Evolutionary conservation across 2,888 invertebrate species (phyloP), one percentile per base, ranked within the genome.

Genomic region (Pachliopta kotzebuea): DNA sequence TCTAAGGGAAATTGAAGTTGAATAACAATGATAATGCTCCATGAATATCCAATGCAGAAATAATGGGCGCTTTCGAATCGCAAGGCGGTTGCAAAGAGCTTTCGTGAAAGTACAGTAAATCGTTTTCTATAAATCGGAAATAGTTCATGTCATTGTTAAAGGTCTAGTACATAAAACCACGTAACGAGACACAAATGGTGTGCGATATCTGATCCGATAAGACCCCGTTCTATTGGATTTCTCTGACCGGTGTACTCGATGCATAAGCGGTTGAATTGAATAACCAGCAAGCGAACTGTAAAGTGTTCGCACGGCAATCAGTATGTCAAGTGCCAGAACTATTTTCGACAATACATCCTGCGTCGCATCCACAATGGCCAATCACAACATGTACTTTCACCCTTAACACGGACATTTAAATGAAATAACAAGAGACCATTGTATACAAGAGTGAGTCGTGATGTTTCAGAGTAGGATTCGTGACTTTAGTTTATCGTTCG

Each of bases 331-430:
- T 78, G 88, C 88, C 88, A 83, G 87, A 86, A 78, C 73, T 68
- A 74, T 73, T 74, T 76, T 72, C 73, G 72, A 72, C 72, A 78
- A 77, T 78, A 83, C 82, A 63, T 73, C 74, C 71, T 72, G 72
- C 60, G 65, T 67, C 62, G 62, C 60, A 54, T 57, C 45, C 45
- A 88, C 86, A 88, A 89, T 87, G 76, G 83, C 75, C 86, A 86
- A 88, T 88, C 88, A 87, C 80, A 75, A 77, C 77, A 71, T 72
- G 78, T 81, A 88, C 90, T 90, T 90, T 90, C 88, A 86, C 88
- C 84, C 86, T 80, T 76, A n/a, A 66, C 76, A 80, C 81, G 79
- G 81, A 81, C 80, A 80, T 81, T 87, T 37, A 37, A 87, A 89
- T 84, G 81, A 82, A 85, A 85, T 85, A 85, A 86, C 83, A 83